Percentiles rank a stretch among this genome's conserved stretches.
Evolutionary conservation across 2,888 invertebrate species (phyloP).

Genomic region (Acleris cristana): DNA sequence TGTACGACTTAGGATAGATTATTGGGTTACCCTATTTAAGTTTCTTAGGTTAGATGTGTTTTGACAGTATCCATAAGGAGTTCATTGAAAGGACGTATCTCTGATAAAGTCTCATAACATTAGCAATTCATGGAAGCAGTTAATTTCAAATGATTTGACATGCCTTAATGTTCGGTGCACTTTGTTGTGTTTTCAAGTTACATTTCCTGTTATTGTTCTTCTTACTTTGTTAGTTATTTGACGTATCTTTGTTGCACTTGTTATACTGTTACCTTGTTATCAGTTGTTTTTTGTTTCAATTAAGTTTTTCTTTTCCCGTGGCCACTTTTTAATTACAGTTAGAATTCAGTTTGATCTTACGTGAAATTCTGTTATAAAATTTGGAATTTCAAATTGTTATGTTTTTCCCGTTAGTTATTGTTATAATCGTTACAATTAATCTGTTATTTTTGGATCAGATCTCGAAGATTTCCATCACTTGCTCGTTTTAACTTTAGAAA

Average conservation of each 20-base stretch:
- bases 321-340: neutral
- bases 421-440: neutral
- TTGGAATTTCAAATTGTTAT: neutral
- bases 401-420: neutral
- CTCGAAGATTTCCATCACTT: too few relatives aligned
- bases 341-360: neutral
- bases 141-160: slow-evolving; percentile 41
- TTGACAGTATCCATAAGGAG: slow-evolving; percentile 34
- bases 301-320: slow-evolving; percentile 8
- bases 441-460: neutral
- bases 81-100: neutral
- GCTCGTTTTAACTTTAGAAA: too few relatives aligned
- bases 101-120: slow-evolving; percentile 11
- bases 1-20: slow-evolving; percentile 58
- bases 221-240: slow-evolving; percentile 33
- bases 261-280: slow-evolving; percentile 26
- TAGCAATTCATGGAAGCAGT: neutral
- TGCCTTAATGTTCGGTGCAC: slow-evolving; percentile 81
- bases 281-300: slow-evolving; percentile 22
- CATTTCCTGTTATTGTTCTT: slow-evolving; percentile 32
- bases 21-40: slow-evolving; percentile 45
- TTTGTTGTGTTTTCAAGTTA: slow-evolving; percentile 53
- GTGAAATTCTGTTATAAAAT: neutral
- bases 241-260: slow-evolving; percentile 31
- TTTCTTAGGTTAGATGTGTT: slow-evolving; percentile 48